Evolutionary conservation across 1,140 invertebrate species (phyloP).

Genomic region (Rhopalosiphum padi): DNA sequence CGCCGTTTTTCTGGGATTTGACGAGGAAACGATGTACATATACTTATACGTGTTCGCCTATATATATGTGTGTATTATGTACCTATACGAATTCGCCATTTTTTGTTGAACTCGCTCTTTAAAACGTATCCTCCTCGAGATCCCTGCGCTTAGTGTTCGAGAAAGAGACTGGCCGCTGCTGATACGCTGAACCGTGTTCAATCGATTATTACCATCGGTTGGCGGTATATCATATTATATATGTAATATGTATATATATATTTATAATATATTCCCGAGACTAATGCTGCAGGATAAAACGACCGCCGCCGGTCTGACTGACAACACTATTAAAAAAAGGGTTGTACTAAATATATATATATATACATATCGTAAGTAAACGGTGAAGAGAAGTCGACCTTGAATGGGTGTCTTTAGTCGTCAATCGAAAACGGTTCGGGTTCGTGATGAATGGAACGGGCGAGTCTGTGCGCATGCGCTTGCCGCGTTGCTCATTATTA

Average conservation of each 20-base stretch:
- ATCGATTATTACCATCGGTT: constrained; percentile 39
- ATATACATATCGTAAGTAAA: background rate
- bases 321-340: constrained; percentile 54
- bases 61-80: background rate
- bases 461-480: background rate
- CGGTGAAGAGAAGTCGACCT: constrained; percentile 39
- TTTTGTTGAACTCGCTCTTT: background rate
- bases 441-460: constrained; percentile 50
- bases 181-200: background rate
- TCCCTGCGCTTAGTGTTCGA: background rate
- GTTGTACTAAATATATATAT: background rate
- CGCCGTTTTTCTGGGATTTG: background rate
- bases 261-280: background rate
- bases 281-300: background rate
- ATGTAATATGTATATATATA: background rate
- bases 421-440: background rate
- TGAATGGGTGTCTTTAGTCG: constrained; percentile 45
- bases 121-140: background rate
- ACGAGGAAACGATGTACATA: background rate
- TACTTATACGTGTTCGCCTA: background rate
- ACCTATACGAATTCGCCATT: background rate
- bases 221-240: background rate
- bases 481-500: background rate
- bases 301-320: background rate
- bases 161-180: background rate